Base-by-base conservation (phyloP, 1,140 invertebrate genomes). In the Magallana angulata region DNA sequence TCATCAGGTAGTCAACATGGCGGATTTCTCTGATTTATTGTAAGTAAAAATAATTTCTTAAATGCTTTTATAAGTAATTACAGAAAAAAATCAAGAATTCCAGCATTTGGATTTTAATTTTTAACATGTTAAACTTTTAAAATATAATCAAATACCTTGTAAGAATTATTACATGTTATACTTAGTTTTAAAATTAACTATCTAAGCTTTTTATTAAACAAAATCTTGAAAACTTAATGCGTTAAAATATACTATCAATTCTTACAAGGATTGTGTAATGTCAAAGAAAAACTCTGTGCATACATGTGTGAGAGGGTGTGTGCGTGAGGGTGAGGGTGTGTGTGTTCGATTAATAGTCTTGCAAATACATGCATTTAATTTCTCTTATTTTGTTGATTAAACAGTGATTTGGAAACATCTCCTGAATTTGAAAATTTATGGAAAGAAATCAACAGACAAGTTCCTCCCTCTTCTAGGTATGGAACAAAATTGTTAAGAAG, bases 381-480 rank as follows among this genome's bases (percentile, higher is more conserved):
- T 71, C 24, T 71, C 68, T 30, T 71, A 71, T 9, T 71, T 71
- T 36, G 24, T 71, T 71, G 68, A 71, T 71, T 71, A 30, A 71
- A 71, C 68, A 71, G 68, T 71, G 68, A 71, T 71, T 71, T 71
- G 68, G 68, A 71, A 71, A 71, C 68, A 71, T 36, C 30, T 71
- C 18, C 64, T 71, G 68, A 71, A 8, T 71, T 71, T 71, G 68
- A 71, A 71, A 71, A 71, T 71, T 36, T 71, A 71, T 71, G 68
- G 68, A 24, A 30, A 71, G 0, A 71, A 71, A 71, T 71, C 68
- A 71, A 71, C 7, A 36, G 68, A 71, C 68, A 71, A 71, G 68
- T 71, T 71, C 68, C 24, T 36, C 68, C 68, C 68, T 71, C 68
- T 18, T 68, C 64, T 68, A 68, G 64, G 64, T 68, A 68, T 68